Conservation (phyloP, 2,888 invertebrate genomes). For the Phyllotreta striolata region DNA sequence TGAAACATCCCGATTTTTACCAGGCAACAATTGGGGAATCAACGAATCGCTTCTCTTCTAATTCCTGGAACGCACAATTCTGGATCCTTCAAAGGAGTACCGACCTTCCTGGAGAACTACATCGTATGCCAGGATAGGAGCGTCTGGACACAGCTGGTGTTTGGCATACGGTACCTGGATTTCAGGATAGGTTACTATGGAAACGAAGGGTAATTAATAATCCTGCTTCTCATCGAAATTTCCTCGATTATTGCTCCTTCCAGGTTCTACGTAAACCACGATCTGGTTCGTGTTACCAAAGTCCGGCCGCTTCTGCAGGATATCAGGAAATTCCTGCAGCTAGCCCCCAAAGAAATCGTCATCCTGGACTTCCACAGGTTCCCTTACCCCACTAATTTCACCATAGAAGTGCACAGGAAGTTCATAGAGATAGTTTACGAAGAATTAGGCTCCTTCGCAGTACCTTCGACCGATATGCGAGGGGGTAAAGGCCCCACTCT, state of each 20-base stretch:
- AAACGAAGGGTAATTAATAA: conserved; percentile 46
- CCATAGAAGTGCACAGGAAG: conserved; percentile 59
- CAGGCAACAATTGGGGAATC: conserved; percentile 63
- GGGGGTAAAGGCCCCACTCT: conserved; percentile 65
- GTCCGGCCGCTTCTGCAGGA: conserved; percentile 72
- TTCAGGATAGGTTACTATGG: conserved; percentile 77
- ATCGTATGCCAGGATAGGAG: conserved; percentile 76
- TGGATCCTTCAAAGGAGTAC: conserved; percentile 66
- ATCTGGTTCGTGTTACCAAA: conserved; percentile 73
- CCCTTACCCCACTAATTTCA: conserved; percentile 63
- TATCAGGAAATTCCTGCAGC: conserved; percentile 72
- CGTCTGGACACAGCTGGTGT: conserved; percentile 84
- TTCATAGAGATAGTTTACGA: conserved; percentile 63
- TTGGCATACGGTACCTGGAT: conserved; percentile 84
- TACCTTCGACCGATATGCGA: conserved; percentile 61
- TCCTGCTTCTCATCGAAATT: not conserved
- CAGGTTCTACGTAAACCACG: conserved; percentile 79
- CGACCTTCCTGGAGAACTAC: conserved; percentile 60
- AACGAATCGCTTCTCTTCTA: conserved; percentile 68
- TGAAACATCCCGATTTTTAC: not conserved
- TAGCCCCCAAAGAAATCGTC: conserved; percentile 74
- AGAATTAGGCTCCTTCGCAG: conserved; percentile 65
- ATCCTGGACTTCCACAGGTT: conserved; percentile 86
- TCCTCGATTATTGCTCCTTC: conserved; percentile 43
- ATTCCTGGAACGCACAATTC: conserved; percentile 78